phyloP scores from a whole-genome alignment of 2,113 vertebrate species.

The Aptenodytes forsteri region DNA sequence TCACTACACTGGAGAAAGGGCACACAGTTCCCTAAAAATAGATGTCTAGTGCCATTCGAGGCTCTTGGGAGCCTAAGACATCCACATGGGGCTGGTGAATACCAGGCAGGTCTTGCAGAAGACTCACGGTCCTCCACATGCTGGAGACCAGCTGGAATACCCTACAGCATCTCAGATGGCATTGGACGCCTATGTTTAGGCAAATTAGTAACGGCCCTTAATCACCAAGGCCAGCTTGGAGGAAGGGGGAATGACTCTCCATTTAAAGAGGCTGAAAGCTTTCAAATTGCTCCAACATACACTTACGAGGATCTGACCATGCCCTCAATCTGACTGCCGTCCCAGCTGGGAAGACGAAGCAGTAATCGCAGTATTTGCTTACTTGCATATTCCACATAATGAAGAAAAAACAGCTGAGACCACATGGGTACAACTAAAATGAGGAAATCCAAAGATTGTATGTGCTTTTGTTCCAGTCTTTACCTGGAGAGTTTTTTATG shows the following conservation, averaged over 20 bases:
- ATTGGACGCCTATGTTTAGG: not conserved
- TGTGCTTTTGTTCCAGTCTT: not conserved
- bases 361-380: not conserved
- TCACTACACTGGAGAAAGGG: not conserved
- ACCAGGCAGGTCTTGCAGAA: not conserved
- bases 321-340: not conserved
- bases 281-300: not conserved
- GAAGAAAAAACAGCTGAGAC: not conserved
- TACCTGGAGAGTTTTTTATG: not conserved
- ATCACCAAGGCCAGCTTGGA: not conserved
- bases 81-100: not conserved
- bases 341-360: not conserved
- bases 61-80: not conserved
- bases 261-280: not conserved
- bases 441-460: not conserved
- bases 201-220: not conserved
- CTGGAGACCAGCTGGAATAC: not conserved
- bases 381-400: not conserved
- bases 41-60: accelerated
- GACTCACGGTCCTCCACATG: not conserved
- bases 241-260: not conserved
- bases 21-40: not conserved
- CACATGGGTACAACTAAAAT: not conserved
- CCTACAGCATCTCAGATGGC: not conserved
- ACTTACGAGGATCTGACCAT: not conserved